Evolutionary conservation across 2,113 vertebrate species (phyloP).

Genomic region (Lycaon pictus): DNA sequence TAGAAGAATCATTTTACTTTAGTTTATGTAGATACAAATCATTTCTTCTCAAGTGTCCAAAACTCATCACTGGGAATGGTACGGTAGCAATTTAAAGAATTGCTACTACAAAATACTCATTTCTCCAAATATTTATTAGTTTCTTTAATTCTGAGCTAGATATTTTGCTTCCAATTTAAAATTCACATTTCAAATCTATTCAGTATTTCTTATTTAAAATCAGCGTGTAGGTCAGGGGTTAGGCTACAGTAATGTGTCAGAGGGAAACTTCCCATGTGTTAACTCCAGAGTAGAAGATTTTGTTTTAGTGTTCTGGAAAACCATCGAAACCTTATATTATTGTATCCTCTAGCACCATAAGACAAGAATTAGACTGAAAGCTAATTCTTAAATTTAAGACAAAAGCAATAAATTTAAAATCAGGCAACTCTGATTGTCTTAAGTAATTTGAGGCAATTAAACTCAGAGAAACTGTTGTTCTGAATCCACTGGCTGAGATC

Average conservation of each 20-base stretch:
- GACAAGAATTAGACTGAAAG: not conserved
- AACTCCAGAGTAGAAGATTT: not conserved
- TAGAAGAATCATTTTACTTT: slow-evolving; percentile 36
- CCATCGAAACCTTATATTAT: not conserved
- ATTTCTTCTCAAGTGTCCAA: not conserved
- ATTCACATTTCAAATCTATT: slow-evolving; percentile 44
- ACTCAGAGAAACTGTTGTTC: not conserved
- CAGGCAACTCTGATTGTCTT: not conserved
- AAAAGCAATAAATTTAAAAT: slow-evolving; percentile 45
- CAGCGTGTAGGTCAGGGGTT: not conserved
- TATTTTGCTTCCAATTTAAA: slow-evolving; percentile 53
- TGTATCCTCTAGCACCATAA: slow-evolving; percentile 11
- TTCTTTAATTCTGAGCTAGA: slow-evolving; percentile 14
- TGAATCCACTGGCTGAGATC: not conserved
- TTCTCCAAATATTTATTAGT: slow-evolving; percentile 42
- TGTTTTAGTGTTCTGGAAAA: not conserved
- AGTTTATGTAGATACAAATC: not conserved
- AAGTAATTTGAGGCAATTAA: not conserved
- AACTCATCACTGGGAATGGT: not conserved
- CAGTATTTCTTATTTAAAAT: slow-evolving; percentile 64
- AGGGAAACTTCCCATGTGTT: not conserved
- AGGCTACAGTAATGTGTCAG: slow-evolving; percentile 33
- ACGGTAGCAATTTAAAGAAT: slow-evolving; percentile 16
- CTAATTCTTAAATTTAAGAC: slow-evolving; percentile 38
- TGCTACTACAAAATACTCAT: not conserved